phyloP scores from a whole-genome alignment of 2,888 invertebrate genomes.

The Merodon equestris region DNA sequence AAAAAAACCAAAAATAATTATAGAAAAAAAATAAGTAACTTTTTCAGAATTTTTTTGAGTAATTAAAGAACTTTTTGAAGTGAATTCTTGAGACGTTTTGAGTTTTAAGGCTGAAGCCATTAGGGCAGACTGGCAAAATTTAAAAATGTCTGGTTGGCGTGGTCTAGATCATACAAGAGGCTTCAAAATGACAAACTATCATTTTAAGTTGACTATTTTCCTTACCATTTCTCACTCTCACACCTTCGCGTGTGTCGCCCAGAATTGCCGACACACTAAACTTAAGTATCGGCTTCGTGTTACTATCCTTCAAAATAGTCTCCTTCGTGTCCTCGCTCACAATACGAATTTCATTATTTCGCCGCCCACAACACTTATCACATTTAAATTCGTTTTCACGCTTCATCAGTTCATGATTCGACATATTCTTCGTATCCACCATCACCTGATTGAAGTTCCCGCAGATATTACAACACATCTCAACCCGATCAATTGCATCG shows the following conservation, averaged over 20 bases:
- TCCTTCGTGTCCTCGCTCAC: slow-evolving; percentile 68
- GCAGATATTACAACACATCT: slow-evolving; percentile 75
- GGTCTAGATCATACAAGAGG: too few species aligned
- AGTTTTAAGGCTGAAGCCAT: too few species aligned
- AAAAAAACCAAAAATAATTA: too few species aligned
- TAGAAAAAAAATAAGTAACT: too few species aligned
- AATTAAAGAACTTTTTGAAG: too few species aligned
- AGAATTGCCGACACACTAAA: slow-evolving; percentile 96
- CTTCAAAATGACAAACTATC: too few species aligned
- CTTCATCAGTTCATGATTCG: slow-evolving; percentile 71
- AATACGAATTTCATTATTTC: slow-evolving; percentile 59
- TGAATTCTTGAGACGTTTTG: too few species aligned
- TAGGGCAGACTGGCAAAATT: too few species aligned
- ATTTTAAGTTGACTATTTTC: too few species aligned
- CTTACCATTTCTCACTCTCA: slow-evolving; percentile 79
- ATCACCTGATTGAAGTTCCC: slow-evolving; percentile 73
- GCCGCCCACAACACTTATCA: slow-evolving; percentile 74
- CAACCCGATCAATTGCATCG: slow-evolving; percentile 70
- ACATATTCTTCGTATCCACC: slow-evolving; percentile 71
- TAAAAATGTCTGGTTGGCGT: too few species aligned
- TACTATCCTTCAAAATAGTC: slow-evolving; percentile 77
- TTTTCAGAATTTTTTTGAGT: too few species aligned
- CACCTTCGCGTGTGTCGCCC: slow-evolving; percentile 81
- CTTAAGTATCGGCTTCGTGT: slow-evolving; percentile 88
- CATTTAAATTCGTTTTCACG: slow-evolving; percentile 74